Evolutionary conservation across 2,113 vertebrate genomes (phyloP), one percentile per base, ranked within the genome.

Genomic region (Boleophthalmus pectinirostris): DNA sequence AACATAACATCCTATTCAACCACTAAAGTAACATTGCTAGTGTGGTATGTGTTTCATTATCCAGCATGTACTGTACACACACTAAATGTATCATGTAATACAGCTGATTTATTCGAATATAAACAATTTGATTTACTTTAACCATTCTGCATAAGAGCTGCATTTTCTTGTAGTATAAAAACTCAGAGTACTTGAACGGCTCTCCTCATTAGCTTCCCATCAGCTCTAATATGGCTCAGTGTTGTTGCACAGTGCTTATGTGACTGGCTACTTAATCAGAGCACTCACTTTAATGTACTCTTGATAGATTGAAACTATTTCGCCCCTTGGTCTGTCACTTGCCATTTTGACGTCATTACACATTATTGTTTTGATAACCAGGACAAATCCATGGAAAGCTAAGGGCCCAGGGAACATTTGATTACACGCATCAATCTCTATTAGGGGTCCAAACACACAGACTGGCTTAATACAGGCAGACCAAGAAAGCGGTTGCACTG

Each of bases 371-470:
- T 85, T 90, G 82, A 89, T 81, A 89, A 86, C 87, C 79, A 83
- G 88, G 80, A 84, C 81, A 73, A 83, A 73, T 78, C 68, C 15
- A 73, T 67, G 78, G 70, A 85, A 89, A 81, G 86, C 74, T 82
- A 83, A 83, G 79, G 75, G 73, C 80, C 74, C 33, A 57, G 81
- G 86, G 84, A 89, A 75, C 71, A 33, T 89, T 86, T 92, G 89
- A 92, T 92, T 91, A 91, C 91, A 90, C 67, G 64, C 86, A 91
- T 93, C 91, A 89, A 90, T 92, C 87, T 90, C 82, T 80, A 70
- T 82, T 73, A 78, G 63, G 67, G 77, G 70, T 67, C 23, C 60
- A 16, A 47, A 73, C 49, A 1, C 56, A 65, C 51, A 83, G 77
- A 53, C 75, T 49, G n/a, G 57, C 74, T 78, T 67, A 43, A 74